Evolutionary conservation across 2,888 invertebrate species (phyloP), one percentile per base, ranked within the genome.

Genomic region (Lasioglossum villosulum): DNA sequence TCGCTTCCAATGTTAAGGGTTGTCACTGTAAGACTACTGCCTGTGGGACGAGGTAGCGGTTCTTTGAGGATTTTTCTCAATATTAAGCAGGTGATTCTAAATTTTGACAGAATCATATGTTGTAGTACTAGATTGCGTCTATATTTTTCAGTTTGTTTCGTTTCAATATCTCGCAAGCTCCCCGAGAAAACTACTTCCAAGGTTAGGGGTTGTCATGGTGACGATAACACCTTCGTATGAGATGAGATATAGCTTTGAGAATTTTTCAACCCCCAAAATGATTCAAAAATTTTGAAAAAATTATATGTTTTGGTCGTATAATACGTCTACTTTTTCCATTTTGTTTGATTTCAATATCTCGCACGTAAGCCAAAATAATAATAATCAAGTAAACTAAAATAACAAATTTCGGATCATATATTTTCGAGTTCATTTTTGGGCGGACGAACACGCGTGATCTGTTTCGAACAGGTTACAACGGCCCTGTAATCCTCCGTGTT

Each of bases 401-500:
- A 19, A 19, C 19, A 48, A 16, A 45, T 45, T 45, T 45, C 19
- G 16, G 45, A 45, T 16, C 16, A 4, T 4, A 16, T 16, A 27
- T 66, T 48, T 16, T 34, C 27, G 45, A 48, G 42, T 34, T 56
- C 14, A 34, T n/a, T 72, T 42, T 52, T 39, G 12, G 30, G 5
- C 63, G 27, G 56, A 72, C 34, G 27, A 34, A 27, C 78, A 66
- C 76, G 63, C 71, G 78, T 52, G 39, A 73, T 75, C 78, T 56
- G 56, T 56, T 39, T 34, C 63, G 76, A 74, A 70, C 76, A 37
- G 52, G 81, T 77, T 74, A 84, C 82, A 80, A 75, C 80, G 68
- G 68, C 59, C 82, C 59, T 79, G 48, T 81, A 86, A 79, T 73
- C 78, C 78, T 42, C 23, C 45, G 74, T 84, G 83, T 82, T 84